Conservation (phyloP, 1,140 invertebrate genomes). For the Bradynema listronoti region DNA sequence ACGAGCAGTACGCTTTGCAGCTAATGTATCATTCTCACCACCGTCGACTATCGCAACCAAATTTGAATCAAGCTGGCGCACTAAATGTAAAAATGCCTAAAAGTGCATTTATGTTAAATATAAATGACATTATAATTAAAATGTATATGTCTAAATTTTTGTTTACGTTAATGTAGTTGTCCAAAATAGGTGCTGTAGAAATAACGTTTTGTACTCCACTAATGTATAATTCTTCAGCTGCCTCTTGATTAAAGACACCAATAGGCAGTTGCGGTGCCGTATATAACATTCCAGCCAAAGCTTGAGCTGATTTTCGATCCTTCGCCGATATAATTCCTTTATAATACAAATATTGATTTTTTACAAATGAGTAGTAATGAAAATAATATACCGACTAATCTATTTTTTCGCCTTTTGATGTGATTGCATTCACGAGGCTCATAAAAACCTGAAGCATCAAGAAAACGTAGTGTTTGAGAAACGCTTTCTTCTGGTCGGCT, state of each 20-base stretch:
- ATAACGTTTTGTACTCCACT: conserved; percentile 37
- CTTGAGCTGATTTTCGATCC: conserved; percentile 41
- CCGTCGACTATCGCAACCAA: conserved; percentile 38
- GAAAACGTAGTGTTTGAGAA: conserved; percentile 51
- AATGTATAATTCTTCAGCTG: conserved; percentile 42
- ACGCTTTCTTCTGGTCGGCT: conserved; percentile 51
- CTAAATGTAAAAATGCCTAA: conserved; percentile 29
- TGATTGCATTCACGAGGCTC: conserved; percentile 46
- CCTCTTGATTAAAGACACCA: conserved; percentile 41
- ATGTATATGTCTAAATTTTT: neutral
- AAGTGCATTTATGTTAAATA: conserved; percentile 2
- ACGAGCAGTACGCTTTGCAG: conserved; percentile 23
- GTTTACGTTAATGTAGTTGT: conserved; percentile 37
- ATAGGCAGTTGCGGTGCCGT: conserved; percentile 44
- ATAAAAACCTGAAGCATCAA: conserved; percentile 51
- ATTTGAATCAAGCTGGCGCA: conserved; percentile 11
- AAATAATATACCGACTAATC: neutral
- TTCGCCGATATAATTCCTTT: conserved; percentile 48
- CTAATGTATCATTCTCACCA: conserved; percentile 19
- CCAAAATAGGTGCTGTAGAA: conserved; percentile 45
- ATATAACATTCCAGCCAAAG: conserved; percentile 40
- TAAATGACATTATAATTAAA: neutral
- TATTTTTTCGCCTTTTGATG: conserved; percentile 11
- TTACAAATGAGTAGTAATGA: conserved; percentile 10
- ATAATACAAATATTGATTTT: too few relatives aligned